Evolutionary conservation across 2,888 invertebrate species (phyloP), one percentile per base, ranked within the genome.

Genomic region (Crepidodera aurea): DNA sequence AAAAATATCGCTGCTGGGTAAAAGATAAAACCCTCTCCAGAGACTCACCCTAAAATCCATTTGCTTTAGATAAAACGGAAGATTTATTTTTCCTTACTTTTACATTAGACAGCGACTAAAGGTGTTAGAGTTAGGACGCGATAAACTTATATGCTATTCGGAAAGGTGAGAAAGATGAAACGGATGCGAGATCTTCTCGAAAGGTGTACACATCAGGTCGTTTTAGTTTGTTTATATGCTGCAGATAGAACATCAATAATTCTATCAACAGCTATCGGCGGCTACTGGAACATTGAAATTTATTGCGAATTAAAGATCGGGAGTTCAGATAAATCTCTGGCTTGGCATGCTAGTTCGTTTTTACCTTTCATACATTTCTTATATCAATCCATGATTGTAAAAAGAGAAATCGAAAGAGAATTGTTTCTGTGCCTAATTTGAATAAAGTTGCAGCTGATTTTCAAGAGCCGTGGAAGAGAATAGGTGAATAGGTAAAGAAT

Each of bases 31-130:
- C 13, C n/a, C 19, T 18, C 42, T n/a, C 15, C 6, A n/a, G 42
- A 16, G 42, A 15, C 10, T 13, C 7, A 10, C 42, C 42, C 13
- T 19, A 42, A 42, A 7, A 42, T 18, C 16, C 15, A 16, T 42
- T 42, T 42, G 19, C 42, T 42, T 42, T 42, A 42, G 18, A 15
- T 42, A 42, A 42, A 42, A n/a, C 16, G 42, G 42, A 8, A 12
- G 39, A 42, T 42, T 42, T 42, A 42, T 42, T 42, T 42, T 42
- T 42, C 42, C 19, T 42, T 42, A 19, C 18, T 42, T 16, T 19
- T 16, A 5, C 42, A 5, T 19, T 6, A 42, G 16, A n/a, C 13
- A 18, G 15, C 42, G 42, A 16, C 42, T 6, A 42, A 42, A 42
- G 42, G 42, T 42, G 13, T 42, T 19, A 19, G 42, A 42, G 42